Evolutionary conservation across 2,797 vertebrate genomes (phyloP).

Genomic region (Remorina albescens): DNA sequence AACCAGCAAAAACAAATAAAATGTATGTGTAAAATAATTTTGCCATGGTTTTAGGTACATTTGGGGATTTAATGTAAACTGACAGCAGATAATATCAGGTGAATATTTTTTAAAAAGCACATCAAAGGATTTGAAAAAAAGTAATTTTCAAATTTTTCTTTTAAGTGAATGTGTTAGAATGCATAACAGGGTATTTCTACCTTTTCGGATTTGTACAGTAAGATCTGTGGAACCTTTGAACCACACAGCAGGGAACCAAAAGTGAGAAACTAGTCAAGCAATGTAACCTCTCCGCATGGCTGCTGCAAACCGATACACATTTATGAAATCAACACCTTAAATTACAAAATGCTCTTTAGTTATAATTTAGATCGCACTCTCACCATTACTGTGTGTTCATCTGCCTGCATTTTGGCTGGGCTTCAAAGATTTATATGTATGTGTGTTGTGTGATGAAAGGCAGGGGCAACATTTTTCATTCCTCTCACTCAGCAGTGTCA

Average conservation of each 20-base stretch:
- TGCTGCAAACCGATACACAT: not conserved
- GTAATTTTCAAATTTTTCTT: conserved; percentile 10
- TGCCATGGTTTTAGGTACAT: conserved; percentile 18
- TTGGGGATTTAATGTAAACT: conserved; percentile 4
- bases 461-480: not conserved
- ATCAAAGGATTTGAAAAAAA: conserved; percentile 12
- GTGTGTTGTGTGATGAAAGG: conserved; percentile 6
- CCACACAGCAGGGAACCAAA: not conserved
- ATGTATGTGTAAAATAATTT: conserved; percentile 35
- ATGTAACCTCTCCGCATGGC: not conserved
- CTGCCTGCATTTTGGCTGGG: not conserved
- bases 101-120: conserved; percentile 20
- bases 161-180: not conserved
- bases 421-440: conserved; percentile 6
- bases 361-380: conserved; percentile 10
- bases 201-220: not conserved
- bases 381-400: not conserved
- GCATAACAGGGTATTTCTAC: not conserved
- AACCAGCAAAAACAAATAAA: conserved; percentile 21
- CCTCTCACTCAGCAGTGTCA: not conserved
- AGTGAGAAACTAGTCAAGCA: not conserved
- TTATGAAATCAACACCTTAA: too few species aligned
- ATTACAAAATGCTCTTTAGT: not conserved
- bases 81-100: conserved; percentile 21
- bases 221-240: not conserved